Base-by-base conservation (phyloP, 2,888 invertebrate species). In the Acrobasis consociella region DNA sequence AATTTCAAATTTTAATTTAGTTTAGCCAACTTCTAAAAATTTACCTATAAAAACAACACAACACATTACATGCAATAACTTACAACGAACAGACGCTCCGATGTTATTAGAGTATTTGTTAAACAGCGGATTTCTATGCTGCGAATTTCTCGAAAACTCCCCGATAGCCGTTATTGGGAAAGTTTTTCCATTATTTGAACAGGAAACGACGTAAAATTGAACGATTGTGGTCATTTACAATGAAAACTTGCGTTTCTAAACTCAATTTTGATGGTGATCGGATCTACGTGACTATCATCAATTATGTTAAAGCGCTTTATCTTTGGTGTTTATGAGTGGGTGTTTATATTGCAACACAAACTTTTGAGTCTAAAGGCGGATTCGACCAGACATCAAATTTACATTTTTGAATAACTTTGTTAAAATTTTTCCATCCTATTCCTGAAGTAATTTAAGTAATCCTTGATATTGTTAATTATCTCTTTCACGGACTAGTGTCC, bases 171-270 rank as follows among this genome's bases (percentile, higher is more conserved):
- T 62, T 55, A 55, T 63, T 63, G 52, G 55, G 59, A 63, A 66
- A 66, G 60, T 66, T 66, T 64, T 62, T 66, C 66, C 64, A 66
- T 66, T 66, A 64, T 64, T 53, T 60, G 50, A 61, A 58, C 53
- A 58, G 61, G 42, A 64, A 66, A 62, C 63, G 60, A 64, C 55
- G 62, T 62, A 55, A 62, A 62, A 62, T 62, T 62, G 62, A 55
- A 62, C 62, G 62, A 49, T 62, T 62, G 62, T 62, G 62, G 62
- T 62, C 49, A 62, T 62, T 62, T 62, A 37, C 55, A 62, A 62
- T 11, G 62, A 62, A 64, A 64, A 65, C 53, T 60, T 52, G 52
- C 51, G 3, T 51, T 60, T 53, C 59, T 59, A 60, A 51, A 37
- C 16, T 22, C 51, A 60, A 50, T 39, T 51, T 60, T 17, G 46